These are phyloP conservation scores for Drosophila emarginata DNA, from an alignment of 2,888 invertebrate species.

Conservation along the genomic window DNA sequence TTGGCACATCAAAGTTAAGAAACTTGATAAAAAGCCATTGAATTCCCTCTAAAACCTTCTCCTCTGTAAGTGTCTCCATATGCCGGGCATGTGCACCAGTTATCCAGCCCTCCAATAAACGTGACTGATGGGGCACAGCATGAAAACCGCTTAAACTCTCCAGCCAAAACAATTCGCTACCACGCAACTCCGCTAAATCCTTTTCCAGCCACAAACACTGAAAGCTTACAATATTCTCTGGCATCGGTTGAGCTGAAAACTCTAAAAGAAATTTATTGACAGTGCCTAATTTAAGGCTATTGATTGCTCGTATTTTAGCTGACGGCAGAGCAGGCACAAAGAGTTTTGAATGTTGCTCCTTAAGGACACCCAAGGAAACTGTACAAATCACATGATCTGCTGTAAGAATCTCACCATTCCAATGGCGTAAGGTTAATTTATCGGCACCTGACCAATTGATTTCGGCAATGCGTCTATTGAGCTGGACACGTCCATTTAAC, in stretches of 20 bases:
- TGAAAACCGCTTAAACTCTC: conserved; percentile 86
- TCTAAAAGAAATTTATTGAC: conserved; percentile 86
- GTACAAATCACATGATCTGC: conserved; percentile 86
- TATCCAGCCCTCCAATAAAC: conserved; percentile 87
- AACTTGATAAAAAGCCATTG: conserved; percentile 75
- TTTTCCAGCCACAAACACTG: conserved; percentile 84
- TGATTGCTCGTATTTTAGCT: conserved; percentile 83
- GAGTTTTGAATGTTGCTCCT: conserved; percentile 80
- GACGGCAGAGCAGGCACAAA: conserved; percentile 83
- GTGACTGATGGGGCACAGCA: conserved; percentile 85
- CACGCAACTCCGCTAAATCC: conserved; percentile 77
- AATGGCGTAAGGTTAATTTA: conserved; percentile 57
- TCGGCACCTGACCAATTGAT: conserved; percentile 61
- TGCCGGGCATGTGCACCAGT: conserved; percentile 85
- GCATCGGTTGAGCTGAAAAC: conserved; percentile 85
- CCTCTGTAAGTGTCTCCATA: conserved; percentile 85
- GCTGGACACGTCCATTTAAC: conserved; percentile 73
- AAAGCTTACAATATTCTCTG: conserved; percentile 82
- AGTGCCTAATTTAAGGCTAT: conserved; percentile 84
- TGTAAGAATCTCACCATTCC: conserved; percentile 79
- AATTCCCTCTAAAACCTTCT: conserved; percentile 76
- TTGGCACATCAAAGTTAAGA: conserved; percentile 61
- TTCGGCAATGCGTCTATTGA: conserved; percentile 64
- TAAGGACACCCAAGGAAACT: conserved; percentile 85
- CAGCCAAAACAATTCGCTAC: conserved; percentile 84